A percentile compares a stretch with the other conserved stretches of the same genome.
These are phyloP conservation scores for Dipodomys spectabilis DNA, from an alignment of 2,113 vertebrate genomes.

Conservation along the genomic window DNA sequence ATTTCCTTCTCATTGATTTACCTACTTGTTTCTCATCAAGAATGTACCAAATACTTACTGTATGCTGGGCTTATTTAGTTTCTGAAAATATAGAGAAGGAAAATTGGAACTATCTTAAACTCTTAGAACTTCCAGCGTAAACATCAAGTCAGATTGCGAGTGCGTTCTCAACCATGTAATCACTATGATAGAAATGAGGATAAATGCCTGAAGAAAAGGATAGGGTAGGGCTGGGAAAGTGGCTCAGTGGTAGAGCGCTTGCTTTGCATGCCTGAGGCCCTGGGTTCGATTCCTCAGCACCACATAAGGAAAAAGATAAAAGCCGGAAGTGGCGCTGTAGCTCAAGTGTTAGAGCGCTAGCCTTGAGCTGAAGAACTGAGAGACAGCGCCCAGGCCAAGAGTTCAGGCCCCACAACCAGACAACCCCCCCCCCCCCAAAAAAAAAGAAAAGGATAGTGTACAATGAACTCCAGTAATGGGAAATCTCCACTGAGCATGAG, in stretches of 20 bases:
- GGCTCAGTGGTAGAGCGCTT: too few relatives aligned
- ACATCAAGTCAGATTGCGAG: background rate
- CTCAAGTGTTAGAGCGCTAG: too few relatives aligned
- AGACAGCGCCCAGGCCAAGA: too few relatives aligned
- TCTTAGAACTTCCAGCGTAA: background rate
- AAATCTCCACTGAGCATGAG: background rate
- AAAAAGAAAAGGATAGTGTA: background rate
- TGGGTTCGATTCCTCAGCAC: too few relatives aligned
- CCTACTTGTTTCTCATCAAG: background rate
- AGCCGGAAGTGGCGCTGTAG: too few relatives aligned
- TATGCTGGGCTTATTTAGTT: background rate
- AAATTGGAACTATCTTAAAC: background rate
- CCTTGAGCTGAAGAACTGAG: too few relatives aligned
- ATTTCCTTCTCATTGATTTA: background rate
- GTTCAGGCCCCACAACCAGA: too few relatives aligned
- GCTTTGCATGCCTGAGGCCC: too few relatives aligned
- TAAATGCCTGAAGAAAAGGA: background rate
- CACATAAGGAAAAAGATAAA: too few relatives aligned
- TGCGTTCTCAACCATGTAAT: background rate
- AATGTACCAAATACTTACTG: background rate
- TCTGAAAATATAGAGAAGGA: background rate
- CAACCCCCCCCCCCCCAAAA: too few relatives aligned
- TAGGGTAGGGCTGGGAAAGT: too few relatives aligned
- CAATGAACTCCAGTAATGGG: background rate
- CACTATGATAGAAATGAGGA: background rate